Evolutionary conservation across 2,113 vertebrate species (phyloP).

Genomic region (Chinchilla lanigera): DNA sequence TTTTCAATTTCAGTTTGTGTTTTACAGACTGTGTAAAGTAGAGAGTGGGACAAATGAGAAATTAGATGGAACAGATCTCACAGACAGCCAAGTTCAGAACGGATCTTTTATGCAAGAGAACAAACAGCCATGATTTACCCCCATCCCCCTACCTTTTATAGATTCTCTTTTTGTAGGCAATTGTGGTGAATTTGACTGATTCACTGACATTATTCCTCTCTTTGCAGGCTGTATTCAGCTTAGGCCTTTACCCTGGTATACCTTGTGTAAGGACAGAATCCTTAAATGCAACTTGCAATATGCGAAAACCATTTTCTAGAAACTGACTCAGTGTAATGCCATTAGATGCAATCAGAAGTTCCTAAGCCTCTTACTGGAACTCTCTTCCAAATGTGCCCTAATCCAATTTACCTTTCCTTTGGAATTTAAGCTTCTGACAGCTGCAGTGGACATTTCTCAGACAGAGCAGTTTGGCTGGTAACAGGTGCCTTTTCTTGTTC

Average conservation of each 20-base stretch:
- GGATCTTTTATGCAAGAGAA: slow-evolving; percentile 1
- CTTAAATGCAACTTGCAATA: slow-evolving; percentile 6
- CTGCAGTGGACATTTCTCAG: slow-evolving; percentile 61
- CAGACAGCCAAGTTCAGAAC: slow-evolving; percentile 24
- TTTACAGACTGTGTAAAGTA: not conserved
- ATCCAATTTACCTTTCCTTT: slow-evolving; percentile 75
- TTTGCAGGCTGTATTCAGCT: not conserved
- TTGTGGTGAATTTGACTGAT: not conserved
- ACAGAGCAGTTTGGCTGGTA: slow-evolving; percentile 55
- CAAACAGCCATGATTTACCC: not conserved
- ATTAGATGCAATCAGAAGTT: slow-evolving; percentile 77
- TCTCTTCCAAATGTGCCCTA: slow-evolving; percentile 78
- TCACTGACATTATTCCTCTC: slow-evolving; percentile 9
- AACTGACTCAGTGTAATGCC: slow-evolving; percentile 71
- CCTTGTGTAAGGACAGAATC: not conserved
- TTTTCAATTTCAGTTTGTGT: not conserved
- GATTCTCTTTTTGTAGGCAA: not conserved
- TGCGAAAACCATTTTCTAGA: slow-evolving; percentile 70
- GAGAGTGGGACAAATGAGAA: not conserved
- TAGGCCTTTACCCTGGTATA: not conserved
- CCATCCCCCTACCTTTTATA: not conserved
- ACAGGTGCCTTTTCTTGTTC: not conserved
- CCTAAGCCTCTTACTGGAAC: slow-evolving; percentile 73
- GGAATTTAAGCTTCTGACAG: slow-evolving; percentile 69
- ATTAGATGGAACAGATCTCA: not conserved